Evolutionary conservation across 2,888 invertebrate species (phyloP).

Genomic region (Drosophila ustulata): DNA sequence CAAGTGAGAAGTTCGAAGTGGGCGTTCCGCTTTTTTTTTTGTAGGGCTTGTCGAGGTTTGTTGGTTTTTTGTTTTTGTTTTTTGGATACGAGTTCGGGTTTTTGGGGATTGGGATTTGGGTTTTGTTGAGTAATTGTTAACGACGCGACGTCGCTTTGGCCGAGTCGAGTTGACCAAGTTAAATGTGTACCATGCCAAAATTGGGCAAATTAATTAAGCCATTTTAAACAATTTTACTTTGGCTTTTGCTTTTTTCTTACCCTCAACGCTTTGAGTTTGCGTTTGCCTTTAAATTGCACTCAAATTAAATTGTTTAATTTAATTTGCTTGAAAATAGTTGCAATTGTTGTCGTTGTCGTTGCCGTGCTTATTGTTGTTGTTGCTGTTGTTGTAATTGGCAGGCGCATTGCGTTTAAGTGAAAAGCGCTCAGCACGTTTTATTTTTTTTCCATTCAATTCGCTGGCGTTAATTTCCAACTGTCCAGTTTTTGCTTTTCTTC

Average conservation of each 20-base stretch:
- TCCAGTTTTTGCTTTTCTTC: constrained; percentile 31
- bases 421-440: constrained; percentile 58
- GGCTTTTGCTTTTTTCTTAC: constrained; percentile 15
- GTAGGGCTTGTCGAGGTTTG: constrained; percentile 65
- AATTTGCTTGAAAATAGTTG: constrained; percentile 66
- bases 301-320: constrained; percentile 78
- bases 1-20: constrained; percentile 55
- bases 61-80: constrained; percentile 45
- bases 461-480: constrained; percentile 53
- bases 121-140: constrained; percentile 66
- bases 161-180: constrained; percentile 63
- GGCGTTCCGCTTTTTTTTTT: constrained; percentile 34
- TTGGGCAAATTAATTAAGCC: constrained; percentile 80
- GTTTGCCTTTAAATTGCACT: constrained; percentile 62
- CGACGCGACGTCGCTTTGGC: constrained; percentile 54
- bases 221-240: constrained; percentile 74
- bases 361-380: constrained; percentile 11
- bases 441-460: constrained; percentile 28
- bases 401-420: constrained; percentile 58
- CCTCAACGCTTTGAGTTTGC: constrained; percentile 2
- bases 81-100: constrained; percentile 10
- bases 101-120: constrained; percentile 28
- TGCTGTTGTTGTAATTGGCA: constrained; percentile 53
- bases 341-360: constrained; percentile 38
- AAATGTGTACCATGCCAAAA: constrained; percentile 64